These are phyloP conservation scores for Mythimna lalbum DNA, from an alignment of 2,888 invertebrate species.

Conservation along the genomic window DNA sequence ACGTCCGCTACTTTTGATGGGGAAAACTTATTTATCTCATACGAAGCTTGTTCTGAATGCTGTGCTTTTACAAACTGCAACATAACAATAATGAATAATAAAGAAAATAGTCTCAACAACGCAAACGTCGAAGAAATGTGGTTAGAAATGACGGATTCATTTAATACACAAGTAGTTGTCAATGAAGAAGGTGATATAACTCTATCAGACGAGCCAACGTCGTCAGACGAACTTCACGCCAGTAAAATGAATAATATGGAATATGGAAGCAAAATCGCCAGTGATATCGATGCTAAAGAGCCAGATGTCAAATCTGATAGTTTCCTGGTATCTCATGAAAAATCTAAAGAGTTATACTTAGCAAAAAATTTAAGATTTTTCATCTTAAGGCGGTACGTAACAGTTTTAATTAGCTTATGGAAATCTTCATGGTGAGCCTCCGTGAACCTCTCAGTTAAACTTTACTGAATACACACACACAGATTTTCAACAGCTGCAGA, in stretches of 20 bases:
- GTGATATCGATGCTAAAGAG: constrained; percentile 53
- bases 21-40: constrained; percentile 75
- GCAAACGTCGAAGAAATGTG: constrained; percentile 73
- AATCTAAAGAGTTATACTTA: constrained; percentile 78
- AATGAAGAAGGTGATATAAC: constrained; percentile 81
- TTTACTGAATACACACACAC: neutral
- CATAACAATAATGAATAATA: constrained; percentile 74
- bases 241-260: constrained; percentile 58
- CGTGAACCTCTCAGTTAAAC: neutral
- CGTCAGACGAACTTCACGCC: constrained; percentile 59
- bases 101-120: constrained; percentile 60
- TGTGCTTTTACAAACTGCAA: constrained; percentile 76
- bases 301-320: constrained; percentile 70
- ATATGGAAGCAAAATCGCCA: constrained; percentile 19
- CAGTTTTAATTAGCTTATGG: neutral
- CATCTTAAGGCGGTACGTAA: constrained; percentile 78
- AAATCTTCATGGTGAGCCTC: neutral
- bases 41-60: constrained; percentile 80
- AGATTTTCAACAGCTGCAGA: neutral
- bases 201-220: constrained; percentile 69
- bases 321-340: constrained; percentile 72
- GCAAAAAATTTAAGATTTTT: constrained; percentile 81
- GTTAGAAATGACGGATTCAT: constrained; percentile 84
- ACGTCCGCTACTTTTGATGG: constrained; percentile 82
- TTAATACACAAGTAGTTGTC: constrained; percentile 76